Evolutionary conservation across 2,113 vertebrate genomes (phyloP).

Genomic region (Ptyas mucosa): DNA sequence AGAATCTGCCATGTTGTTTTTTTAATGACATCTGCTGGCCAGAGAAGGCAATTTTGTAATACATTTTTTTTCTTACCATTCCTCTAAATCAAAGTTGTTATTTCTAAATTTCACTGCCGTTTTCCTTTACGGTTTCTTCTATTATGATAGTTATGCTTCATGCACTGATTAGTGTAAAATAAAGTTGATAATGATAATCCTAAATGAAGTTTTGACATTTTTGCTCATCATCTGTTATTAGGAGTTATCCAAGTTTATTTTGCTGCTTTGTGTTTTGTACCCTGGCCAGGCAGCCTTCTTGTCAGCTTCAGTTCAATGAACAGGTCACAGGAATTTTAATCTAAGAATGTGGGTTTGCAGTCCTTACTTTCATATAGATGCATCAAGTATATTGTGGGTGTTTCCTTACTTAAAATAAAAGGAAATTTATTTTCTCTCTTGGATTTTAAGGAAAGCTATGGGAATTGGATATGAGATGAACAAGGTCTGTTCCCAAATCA

Average conservation of each 20-base stretch:
- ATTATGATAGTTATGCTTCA: not conserved
- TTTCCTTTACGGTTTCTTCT: not conserved
- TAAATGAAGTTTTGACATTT: not conserved
- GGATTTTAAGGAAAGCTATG: not conserved
- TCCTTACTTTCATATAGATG: not conserved
- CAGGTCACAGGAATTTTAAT: not conserved
- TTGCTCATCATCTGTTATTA: not conserved
- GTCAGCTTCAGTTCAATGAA: not conserved
- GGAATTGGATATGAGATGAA: not conserved
- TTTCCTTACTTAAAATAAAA: not conserved
- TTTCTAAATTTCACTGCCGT: not conserved
- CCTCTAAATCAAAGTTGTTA: not conserved
- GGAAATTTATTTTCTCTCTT: not conserved
- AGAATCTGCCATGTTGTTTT: slow-evolving; percentile 3
- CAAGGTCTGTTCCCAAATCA: not conserved
- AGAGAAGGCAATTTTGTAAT: not conserved
- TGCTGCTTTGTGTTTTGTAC: not conserved
- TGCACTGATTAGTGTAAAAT: not conserved
- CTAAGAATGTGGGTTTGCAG: not conserved
- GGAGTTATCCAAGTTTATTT: not conserved
- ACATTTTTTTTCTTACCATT: not conserved
- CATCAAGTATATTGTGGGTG: not conserved
- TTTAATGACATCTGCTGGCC: slow-evolving; percentile 55
- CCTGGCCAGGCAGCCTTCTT: not conserved
- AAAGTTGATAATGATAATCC: not conserved